Evolutionary conservation across 2,113 vertebrate species (phyloP), one percentile per base, ranked within the genome.

Genomic region (Tautogolabrus adspersus): DNA sequence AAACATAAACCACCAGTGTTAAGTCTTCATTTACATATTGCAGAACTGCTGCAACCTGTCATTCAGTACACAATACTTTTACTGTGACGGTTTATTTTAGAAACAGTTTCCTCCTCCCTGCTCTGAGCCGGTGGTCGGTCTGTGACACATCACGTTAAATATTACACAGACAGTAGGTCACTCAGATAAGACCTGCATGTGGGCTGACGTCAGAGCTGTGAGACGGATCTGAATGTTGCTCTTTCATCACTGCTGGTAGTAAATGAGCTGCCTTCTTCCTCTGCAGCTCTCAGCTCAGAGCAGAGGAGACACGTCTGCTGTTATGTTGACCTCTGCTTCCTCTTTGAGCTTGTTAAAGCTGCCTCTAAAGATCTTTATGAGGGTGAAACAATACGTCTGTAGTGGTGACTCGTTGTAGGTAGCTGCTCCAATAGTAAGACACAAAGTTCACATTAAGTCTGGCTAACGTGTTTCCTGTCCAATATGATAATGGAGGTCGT

Each of bases 311-410:
- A 11, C 5, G 66, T 19, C 49, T 58, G 68, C 62, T 22, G 38
- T 51, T 54, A 11, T 3, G 15, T 5, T 23, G 16, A 26, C 38
- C 10, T 23, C 34, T 49, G 54, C 70, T 69, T 79, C 81, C 37
- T 81, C 47, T 62, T 42, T 5, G 0, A 26, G 65, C 74, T 77
- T 23, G 47, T 85, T 71, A 66, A 81, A 73, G 34, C 69, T 13
- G 37, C 66, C 61, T 75, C 46, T 54, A 12, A 75, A 58, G 52
- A 13, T 71, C 49, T 42, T 69, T 71, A 71, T 64, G 60, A 30
- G 49, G 49, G 77, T 81, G 40, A 52, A 79, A 72, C 65, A 55
- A 49, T 23, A 19, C 13, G 1, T 0, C 40, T 7, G 21, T 0
- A 46, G 44, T 15, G 42, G 49, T 15, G 0, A 30, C 23, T 0